Evolutionary conservation across 2,797 vertebrate species (phyloP), one percentile per base, ranked within the genome.

Genomic region (Anguilla pacifica): DNA sequence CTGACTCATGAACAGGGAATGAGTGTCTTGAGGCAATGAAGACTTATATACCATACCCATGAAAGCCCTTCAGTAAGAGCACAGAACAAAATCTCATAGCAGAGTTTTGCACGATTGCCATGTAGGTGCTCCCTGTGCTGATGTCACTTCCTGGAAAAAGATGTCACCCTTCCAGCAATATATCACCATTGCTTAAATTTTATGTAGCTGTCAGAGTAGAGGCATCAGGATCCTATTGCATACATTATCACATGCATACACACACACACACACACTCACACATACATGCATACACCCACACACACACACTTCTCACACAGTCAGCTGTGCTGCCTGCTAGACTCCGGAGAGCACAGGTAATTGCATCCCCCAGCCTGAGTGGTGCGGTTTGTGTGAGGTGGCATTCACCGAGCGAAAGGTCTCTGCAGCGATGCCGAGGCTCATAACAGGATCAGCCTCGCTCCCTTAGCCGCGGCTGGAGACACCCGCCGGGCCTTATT

Each of bases 341-440:
- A 49, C 79, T 82, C 79, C 79, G 51, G 79, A 82, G 43, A 82
- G 79, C 19, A 11, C 6, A 82, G 79, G 46, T 82, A 82, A 82
- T 82, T 82, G 79, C 79, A 82, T 82, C 79, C 79, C 79, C 79
- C 59, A 46, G 57, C 22, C 53, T 9, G 25, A 19, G 79, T 79
- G 79, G 55, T 83, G 28, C 35, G 35, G 70, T 57, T 85, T 72
- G 84, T 70, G 53, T 31, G 84, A 88, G 77, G 87, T 61, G 87
- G 84, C 74, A 88, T 88, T 88, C 79, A 15, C 74, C 39, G 53
- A 82, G 87, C 25, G 28, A 88, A 85, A 88, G 70, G 87, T 88
- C 83, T 85, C 28, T 11, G 84, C 35, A 79, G 57, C 53, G 72
- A 82, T 39, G 74, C 83, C 17, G 31, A 43, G 51, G 67, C 51